phyloP scores from a whole-genome alignment of 2,113 vertebrate genomes.

The Chrysemys picta region DNA sequence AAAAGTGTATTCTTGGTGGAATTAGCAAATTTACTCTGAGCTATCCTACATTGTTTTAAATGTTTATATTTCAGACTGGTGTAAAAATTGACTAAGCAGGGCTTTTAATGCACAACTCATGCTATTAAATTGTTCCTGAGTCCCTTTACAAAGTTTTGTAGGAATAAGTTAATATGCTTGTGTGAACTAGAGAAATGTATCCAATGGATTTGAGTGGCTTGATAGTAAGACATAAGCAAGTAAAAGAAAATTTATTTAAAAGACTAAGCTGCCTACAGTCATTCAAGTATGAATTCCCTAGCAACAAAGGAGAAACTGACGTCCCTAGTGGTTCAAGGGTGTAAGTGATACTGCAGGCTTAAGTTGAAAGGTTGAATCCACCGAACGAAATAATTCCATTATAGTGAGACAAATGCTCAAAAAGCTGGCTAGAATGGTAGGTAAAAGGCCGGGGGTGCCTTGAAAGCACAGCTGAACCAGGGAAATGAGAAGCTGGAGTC shows the following conservation, averaged over 20 bases:
- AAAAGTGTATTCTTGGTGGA: conserved; percentile 10
- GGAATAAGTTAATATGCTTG: background rate
- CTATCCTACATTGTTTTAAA: conserved; percentile 3
- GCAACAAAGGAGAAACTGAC: conserved; percentile 49
- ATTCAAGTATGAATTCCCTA: conserved; percentile 57
- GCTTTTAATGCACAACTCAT: conserved; percentile 3
- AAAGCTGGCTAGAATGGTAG: conserved; percentile 30
- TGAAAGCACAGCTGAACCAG: background rate
- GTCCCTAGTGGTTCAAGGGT: conserved; percentile 38
- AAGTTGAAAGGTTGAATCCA: conserved; percentile 54
- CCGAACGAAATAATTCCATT: conserved; percentile 38
- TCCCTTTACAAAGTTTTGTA: background rate
- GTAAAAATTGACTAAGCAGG: background rate
- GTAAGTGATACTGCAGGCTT: conserved; percentile 45
- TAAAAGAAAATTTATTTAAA: conserved; percentile 8
- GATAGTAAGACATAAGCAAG: background rate
- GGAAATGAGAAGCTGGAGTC: conserved; percentile 25
- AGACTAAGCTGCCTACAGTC: background rate
- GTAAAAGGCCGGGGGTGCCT: conserved; percentile 4
- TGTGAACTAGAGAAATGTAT: background rate
- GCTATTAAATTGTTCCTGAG: background rate
- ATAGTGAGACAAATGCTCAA: conserved; percentile 27
- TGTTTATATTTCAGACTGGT: background rate
- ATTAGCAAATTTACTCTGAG: background rate
- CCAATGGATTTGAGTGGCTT: background rate